These are phyloP conservation scores for Liodrosophila aerea DNA, from an alignment of 2,888 invertebrate species.

Conservation along the genomic window DNA sequence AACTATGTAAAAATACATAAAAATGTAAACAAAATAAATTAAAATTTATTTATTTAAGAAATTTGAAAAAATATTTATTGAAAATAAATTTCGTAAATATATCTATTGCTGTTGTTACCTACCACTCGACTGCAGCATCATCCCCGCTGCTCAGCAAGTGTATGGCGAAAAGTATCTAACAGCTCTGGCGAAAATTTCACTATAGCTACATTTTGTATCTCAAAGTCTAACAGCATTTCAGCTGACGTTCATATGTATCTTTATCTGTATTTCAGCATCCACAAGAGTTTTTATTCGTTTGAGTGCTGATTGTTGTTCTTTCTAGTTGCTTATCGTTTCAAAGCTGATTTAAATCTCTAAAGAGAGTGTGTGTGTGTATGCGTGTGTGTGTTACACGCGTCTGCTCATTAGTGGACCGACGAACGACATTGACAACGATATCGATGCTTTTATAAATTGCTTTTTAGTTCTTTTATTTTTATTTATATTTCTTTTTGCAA, in stretches of 20 bases:
- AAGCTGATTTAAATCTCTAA: slow-evolving; percentile 55
- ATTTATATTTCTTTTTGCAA: slow-evolving; percentile 11
- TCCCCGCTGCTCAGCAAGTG: too few relatives aligned
- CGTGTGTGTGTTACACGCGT: slow-evolving; percentile 5
- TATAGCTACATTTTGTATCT: slow-evolving; percentile 15
- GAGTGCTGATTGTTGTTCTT: slow-evolving; percentile 14
- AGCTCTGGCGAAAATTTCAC: slow-evolving; percentile 38
- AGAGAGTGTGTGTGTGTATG: slow-evolving; percentile 7
- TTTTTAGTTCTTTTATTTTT: slow-evolving; percentile 16
- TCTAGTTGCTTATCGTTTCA: slow-evolving; percentile 20
- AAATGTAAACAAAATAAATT: too few relatives aligned
- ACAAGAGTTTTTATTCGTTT: slow-evolving; percentile 5
- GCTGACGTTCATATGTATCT: slow-evolving; percentile 14
- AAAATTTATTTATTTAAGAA: too few relatives aligned
- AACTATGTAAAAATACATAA: too few relatives aligned
- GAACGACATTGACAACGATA: slow-evolving; percentile 45
- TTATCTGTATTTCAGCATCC: slow-evolving; percentile 11
- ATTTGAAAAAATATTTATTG: too few relatives aligned
- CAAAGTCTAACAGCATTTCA: slow-evolving; percentile 7
- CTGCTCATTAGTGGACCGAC: slow-evolving; percentile 42
- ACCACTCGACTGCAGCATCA: too few relatives aligned
- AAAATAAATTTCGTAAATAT: too few relatives aligned
- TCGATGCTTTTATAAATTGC: slow-evolving; percentile 50
- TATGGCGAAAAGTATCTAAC: too few relatives aligned
- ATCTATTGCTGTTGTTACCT: too few relatives aligned